Base-by-base conservation (phyloP, 64 coral and sea anemone species). In the Stylophora pistillata region DNA sequence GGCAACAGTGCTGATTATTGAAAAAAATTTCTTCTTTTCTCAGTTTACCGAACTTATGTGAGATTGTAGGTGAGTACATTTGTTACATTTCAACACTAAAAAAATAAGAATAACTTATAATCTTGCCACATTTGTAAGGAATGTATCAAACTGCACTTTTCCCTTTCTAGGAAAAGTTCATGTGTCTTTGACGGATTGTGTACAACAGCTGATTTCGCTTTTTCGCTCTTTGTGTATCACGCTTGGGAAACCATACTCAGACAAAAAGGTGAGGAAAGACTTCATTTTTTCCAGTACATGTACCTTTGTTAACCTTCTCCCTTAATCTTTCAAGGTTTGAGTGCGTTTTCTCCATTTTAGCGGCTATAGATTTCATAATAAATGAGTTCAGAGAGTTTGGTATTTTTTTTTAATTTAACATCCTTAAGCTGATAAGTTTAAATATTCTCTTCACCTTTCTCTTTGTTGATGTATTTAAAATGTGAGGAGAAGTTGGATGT, bases 201-300 rank as follows among this genome's bases (percentile, higher is more conserved):
- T 98, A 17, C 87, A 92, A 13, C 74, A 87, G 30, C 63, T 95
- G 18, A 89, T 95, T 75, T 33, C 89, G 30, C 86, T 98, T 28
- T 95, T 95, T 72, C 94, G 93, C 86, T 84, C 86, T 25, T 74
- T 98, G 30, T 98, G 96, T 52, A 74, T 90, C 10, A 94, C 93
- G 20, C 95, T 95, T 73, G 96, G 96, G 53, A 73, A 81, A 41
- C 90, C 93, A 32, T 98, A 93, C 55, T 85, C 85, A 25, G 73
- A 91, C 20, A 88, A 78, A 52, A 98, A 85, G 78, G 95, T 98
- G 85, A 82, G 71, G 37, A 23, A 25, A 18, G n/a, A 31, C 30
- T 31, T 33, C 10, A 79, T 0, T 10, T 27, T 47, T 47, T 47
- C 37, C 3, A 47, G 7, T 47, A 47, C 37, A 47, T 47, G 37